These are phyloP conservation scores for Strigops habroptila DNA, from an alignment of 2,113 vertebrate species.

Conservation along the genomic window DNA sequence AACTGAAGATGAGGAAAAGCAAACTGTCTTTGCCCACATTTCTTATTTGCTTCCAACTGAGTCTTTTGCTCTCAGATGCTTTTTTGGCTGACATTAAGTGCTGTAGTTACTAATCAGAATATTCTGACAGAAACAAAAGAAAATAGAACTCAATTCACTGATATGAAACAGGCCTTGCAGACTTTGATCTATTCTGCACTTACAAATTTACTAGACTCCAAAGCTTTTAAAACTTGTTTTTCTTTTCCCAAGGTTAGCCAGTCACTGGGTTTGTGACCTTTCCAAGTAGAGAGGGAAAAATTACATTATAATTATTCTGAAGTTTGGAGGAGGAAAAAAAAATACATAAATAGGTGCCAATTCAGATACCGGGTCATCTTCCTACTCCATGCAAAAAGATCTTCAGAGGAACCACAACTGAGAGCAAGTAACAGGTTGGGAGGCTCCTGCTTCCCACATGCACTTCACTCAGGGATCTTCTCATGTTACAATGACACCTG, in stretches of 20 bases:
- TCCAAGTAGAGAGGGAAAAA: neutral
- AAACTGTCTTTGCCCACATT: neutral
- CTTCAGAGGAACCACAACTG: neutral
- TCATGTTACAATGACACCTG: neutral
- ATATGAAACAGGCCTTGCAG: neutral
- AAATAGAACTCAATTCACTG: neutral
- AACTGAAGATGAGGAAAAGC: neutral
- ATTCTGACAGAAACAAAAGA: neutral
- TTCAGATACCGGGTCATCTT: neutral
- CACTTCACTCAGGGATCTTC: accelerated
- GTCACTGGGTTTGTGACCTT: neutral
- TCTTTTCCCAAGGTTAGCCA: neutral
- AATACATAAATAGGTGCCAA: neutral
- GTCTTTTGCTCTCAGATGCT: neutral
- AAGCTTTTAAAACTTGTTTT: neutral
- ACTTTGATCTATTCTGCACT: neutral
- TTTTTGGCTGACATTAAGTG: neutral
- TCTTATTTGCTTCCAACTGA: neutral
- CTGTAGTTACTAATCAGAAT: neutral
- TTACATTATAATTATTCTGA: neutral
- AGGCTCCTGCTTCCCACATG: neutral
- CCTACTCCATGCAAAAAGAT: neutral
- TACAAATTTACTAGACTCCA: neutral
- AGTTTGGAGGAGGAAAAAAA: neutral
- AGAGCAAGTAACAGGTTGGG: neutral